Base-by-base conservation (phyloP, 2,113 vertebrate genomes). In the Thoracochromis brauschi region DNA sequence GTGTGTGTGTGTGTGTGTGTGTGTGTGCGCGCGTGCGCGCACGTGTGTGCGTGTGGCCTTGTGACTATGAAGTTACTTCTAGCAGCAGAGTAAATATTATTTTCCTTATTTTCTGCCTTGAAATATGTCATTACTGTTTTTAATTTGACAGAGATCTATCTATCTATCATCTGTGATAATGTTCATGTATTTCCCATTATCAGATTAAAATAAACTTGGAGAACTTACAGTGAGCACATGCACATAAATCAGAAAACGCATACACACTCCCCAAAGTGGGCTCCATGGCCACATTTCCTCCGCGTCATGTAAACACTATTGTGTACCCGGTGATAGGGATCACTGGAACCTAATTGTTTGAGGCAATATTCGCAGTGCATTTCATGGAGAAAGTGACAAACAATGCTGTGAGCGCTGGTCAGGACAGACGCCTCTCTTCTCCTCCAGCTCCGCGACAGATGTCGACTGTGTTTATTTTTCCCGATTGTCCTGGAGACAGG, bases 341-440 rank as follows among this genome's bases (percentile, higher is more conserved):
- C 96, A 86, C 92, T 88, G 85, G 84, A 71, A 87, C 91, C 90
- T 96, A 96, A 97, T 96, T 96, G 95, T 97, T 95, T 95, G 89
- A 93, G 91, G 94, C 92, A 96, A 96, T 96, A 96, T 90, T 94
- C 88, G 24, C 88, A 80, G 92, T 82, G 88, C 85, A 94, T 89
- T 95, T 94, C 85, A 91, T 93, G 90, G 95, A 95, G 96, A 97
- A 97, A 97, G 96, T 97, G 95, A 95, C 93, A 95, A 96, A 97
- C 95, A 96, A 94, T 88, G 80, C 81, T 38, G 83, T 68, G 35
- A 89, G 82, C 91, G 68, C 85, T 42, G 90, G 91, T 73, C 51
- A 9, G 81, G 87, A 88, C 94, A 82, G 81, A 63, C 55, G 81
- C 89, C 87, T 68, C 78, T 80, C 68, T 86, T 82, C 83, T 88